Conservation (phyloP, 2,888 invertebrate genomes). For the Mystacides longicornis region DNA sequence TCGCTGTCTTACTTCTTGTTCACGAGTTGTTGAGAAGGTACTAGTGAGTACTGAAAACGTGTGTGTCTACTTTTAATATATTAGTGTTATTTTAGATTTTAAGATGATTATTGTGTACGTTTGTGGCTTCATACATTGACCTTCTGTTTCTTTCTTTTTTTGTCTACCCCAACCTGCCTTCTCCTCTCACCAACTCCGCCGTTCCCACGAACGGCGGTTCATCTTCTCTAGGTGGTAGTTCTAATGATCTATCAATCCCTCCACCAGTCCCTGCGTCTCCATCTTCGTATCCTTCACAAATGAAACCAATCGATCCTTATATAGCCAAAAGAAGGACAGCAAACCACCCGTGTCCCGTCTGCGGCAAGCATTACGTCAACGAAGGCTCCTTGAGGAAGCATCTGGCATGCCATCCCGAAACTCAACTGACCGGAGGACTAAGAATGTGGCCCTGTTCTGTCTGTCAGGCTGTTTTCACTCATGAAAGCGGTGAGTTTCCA, state of each 20-base stretch:
- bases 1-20: no score
- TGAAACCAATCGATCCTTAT: conserved; percentile 65
- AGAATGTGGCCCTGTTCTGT: conserved; percentile 96
- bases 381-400: conserved; percentile 90
- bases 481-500: conserved; percentile 74
- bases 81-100: not conserved
- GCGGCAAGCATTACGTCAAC: conserved; percentile 93
- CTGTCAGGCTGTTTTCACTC: conserved; percentile 91
- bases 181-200: conserved; percentile 28
- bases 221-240: conserved; percentile 24
- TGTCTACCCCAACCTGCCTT: conserved; percentile 26
- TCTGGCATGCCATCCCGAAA: conserved; percentile 89
- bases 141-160: conserved; percentile 27
- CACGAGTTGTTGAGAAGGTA: no score
- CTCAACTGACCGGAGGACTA: conserved; percentile 77
- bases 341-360: conserved; percentile 91
- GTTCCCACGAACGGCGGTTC: conserved; percentile 23
- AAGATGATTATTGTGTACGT: not conserved
- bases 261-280: conserved; percentile 39
- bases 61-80: not conserved
- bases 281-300: conserved; percentile 50
- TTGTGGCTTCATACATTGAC: conserved; percentile 30
- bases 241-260: conserved; percentile 20
- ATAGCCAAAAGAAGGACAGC: conserved; percentile 90
- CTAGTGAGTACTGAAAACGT: no score